A percentile compares a stretch with the other conserved stretches of the same genome.
These are phyloP conservation scores for Ailurus styani DNA, from an alignment of 2,113 vertebrate genomes.

Conservation along the genomic window DNA sequence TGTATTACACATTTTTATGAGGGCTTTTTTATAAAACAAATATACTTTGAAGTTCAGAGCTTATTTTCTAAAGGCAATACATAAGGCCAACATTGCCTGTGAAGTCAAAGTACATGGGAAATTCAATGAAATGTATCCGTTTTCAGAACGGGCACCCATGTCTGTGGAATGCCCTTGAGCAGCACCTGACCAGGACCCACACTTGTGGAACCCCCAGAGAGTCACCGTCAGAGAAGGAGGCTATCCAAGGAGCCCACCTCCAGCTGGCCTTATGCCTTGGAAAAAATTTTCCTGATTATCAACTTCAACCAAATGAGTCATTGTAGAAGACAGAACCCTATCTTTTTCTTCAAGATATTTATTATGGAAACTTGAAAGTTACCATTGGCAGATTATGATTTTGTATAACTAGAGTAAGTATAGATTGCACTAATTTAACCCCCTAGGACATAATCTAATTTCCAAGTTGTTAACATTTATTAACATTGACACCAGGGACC, in stretches of 20 bases:
- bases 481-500: no score
- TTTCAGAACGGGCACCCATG: rapidly evolving
- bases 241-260: neutral
- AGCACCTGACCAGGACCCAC: neutral
- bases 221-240: neutral
- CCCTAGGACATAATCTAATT: neutral
- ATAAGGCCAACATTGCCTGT: neutral
- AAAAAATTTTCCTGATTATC: neutral
- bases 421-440: neutral
- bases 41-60: neutral
- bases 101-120: neutral
- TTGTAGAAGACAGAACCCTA: neutral
- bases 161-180: neutral
- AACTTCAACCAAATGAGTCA: neutral
- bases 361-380: neutral
- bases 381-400: neutral
- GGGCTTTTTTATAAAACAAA: neutral
- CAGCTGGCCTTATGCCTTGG: neutral
- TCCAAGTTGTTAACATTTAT: neutral
- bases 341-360: neutral
- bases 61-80: neutral
- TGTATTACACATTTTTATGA: neutral
- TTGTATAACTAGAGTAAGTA: neutral
- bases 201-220: neutral
- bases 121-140: rapidly evolving